Percentiles rank a stretch among this genome's conserved stretches.
Conservation (phyloP, 2,888 invertebrate genomes). For the Teinopalpus imperialis region DNA sequence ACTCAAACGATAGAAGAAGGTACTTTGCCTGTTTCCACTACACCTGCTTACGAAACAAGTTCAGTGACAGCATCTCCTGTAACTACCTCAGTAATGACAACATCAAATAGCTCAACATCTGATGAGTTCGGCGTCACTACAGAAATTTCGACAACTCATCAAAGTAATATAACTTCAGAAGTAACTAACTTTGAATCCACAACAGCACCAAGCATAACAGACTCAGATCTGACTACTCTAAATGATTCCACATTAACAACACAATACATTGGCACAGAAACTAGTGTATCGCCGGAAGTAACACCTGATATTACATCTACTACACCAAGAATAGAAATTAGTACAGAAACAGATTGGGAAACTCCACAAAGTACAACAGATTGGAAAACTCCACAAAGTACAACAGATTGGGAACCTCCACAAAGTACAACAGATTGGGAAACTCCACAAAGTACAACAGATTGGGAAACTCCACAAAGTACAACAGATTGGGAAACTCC, state of each 20-base stretch:
- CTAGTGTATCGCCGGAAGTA: too few relatives aligned
- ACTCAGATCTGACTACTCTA: background rate
- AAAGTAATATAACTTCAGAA: background rate
- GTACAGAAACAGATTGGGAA: slow-evolving; percentile 1
- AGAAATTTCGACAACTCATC: background rate
- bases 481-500: background rate
- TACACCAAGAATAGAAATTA: slow-evolving; percentile 4
- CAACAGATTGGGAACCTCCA: background rate
- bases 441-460: too few relatives aligned
- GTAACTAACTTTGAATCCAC: background rate
- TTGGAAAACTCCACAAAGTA: too few relatives aligned
- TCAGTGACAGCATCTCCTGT: background rate
- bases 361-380: slow-evolving; percentile 7
- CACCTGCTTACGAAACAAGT: background rate
- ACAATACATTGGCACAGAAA: background rate
- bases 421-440: background rate
- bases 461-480: background rate
- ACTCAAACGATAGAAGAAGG: slow-evolving; percentile 7
- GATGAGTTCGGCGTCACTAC: background rate
- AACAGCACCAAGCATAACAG: background rate
- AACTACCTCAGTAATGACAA: background rate
- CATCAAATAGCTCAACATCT: background rate
- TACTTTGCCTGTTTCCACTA: background rate
- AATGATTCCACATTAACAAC: slow-evolving; percentile 1
- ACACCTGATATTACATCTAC: background rate